These are phyloP conservation scores for Drosophila neotestacea DNA, from an alignment of 2,888 invertebrate species.

Conservation along the genomic window DNA sequence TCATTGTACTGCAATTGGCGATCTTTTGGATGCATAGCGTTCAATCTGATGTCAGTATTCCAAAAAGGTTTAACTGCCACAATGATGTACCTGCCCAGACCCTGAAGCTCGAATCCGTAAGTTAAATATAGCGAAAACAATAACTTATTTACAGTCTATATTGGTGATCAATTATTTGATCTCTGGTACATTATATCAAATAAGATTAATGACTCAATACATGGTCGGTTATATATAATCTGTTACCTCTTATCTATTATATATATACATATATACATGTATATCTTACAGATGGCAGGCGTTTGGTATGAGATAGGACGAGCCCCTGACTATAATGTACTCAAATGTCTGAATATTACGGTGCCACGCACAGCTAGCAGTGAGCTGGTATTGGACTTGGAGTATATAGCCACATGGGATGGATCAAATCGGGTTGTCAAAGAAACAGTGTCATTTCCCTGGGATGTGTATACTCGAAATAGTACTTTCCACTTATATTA, in stretches of 20 bases:
- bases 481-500: conserved; percentile 27
- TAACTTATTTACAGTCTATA: not conserved
- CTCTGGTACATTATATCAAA: no score
- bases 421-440: not conserved
- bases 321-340: conserved; percentile 28
- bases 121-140: not conserved
- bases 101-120: not conserved
- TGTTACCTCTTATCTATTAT: not conserved
- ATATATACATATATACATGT: no score
- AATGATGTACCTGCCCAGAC: not conserved
- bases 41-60: not conserved
- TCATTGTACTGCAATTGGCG: not conserved
- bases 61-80: not conserved
- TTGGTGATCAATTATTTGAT: no score
- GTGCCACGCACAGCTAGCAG: conserved; percentile 17
- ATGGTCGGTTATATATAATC: not conserved
- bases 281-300: conserved; percentile 25
- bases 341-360: conserved; percentile 47
- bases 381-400: conserved; percentile 21
- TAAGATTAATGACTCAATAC: no score
- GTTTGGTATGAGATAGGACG: conserved; percentile 54
- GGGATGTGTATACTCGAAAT: conserved; percentile 12
- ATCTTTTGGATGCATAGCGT: conserved; percentile 1
- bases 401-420: conserved; percentile 5
- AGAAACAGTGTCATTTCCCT: conserved; percentile 24